Conservation (phyloP, 2,113 vertebrate species). For the Mellivora capensis region DNA sequence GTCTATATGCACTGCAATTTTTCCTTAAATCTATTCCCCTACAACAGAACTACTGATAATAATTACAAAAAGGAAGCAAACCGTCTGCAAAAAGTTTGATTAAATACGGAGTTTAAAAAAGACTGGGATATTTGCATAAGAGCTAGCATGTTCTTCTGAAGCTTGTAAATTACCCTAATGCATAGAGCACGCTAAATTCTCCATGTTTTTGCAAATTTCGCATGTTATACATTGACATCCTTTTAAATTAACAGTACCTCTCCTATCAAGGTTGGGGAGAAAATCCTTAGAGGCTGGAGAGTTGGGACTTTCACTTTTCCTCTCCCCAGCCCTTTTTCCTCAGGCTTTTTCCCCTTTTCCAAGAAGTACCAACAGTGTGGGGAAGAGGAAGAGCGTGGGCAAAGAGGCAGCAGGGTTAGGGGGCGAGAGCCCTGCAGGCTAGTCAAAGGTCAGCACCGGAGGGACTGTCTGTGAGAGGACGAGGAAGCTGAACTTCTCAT, state of each 20-base stretch:
- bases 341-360: not conserved
- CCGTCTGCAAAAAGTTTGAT: not conserved
- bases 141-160: not conserved
- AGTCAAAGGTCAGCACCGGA: slow-evolving; percentile 43
- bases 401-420: not conserved
- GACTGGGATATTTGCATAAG: not conserved
- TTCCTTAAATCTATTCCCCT: not conserved
- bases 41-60: not conserved
- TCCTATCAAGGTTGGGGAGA: not conserved
- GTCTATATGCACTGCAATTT: not conserved
- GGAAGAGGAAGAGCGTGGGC: not conserved
- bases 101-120: slow-evolving; percentile 13
- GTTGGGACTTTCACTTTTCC: not conserved
- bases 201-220: not conserved
- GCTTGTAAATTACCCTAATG: not conserved
- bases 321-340: not conserved
- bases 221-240: not conserved
- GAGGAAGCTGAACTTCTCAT: slow-evolving; percentile 1
- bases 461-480: slow-evolving; percentile 1
- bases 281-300: not conserved
- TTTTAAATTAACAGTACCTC: not conserved
- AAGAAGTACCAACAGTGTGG: not conserved
- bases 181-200: not conserved
- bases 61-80: slow-evolving; percentile 10
- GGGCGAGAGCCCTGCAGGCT: not conserved